A percentile compares a stretch with the other conserved stretches of the same genome.
These are phyloP conservation scores for Amphiprion clarkii DNA, from an alignment of 2,797 vertebrate species.

Conservation along the genomic window DNA sequence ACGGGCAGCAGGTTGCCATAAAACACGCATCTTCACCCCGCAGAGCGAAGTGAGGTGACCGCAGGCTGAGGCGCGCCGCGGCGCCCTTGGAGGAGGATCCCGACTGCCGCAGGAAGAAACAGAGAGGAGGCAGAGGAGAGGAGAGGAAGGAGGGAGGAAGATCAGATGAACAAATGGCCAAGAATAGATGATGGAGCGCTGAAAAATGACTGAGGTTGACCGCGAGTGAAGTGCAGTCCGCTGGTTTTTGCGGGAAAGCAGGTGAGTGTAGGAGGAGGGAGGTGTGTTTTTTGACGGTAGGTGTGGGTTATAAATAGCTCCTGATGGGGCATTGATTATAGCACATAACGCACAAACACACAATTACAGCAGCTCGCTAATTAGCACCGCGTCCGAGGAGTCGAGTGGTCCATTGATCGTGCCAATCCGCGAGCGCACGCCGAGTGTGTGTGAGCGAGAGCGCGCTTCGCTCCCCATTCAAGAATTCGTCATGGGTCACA, in stretches of 20 bases:
- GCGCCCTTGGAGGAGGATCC: slow-evolving; percentile 53
- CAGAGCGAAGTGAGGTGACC: slow-evolving; percentile 39
- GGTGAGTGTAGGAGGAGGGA: slow-evolving; percentile 53
- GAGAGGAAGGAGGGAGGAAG: neutral
- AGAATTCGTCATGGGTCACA: slow-evolving; percentile 44
- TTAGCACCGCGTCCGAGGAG: slow-evolving; percentile 1
- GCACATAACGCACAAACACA: neutral
- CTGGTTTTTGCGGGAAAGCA: slow-evolving; percentile 44
- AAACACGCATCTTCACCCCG: slow-evolving; percentile 32
- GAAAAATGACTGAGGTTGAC: slow-evolving; percentile 55
- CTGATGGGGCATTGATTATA: neutral
- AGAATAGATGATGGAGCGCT: slow-evolving; percentile 61
- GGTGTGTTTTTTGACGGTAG: neutral
- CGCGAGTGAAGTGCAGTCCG: slow-evolving; percentile 56
- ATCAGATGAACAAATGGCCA: slow-evolving; percentile 42
- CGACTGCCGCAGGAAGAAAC: slow-evolving; percentile 36
- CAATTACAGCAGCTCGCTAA: slow-evolving; percentile 8
- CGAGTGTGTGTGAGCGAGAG: slow-evolving; percentile 17
- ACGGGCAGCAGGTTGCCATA: slow-evolving; percentile 53
- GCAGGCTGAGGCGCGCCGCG: slow-evolving; percentile 34
- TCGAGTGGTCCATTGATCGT: slow-evolving; percentile 12
- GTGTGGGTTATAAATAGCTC: neutral
- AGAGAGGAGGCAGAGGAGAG: neutral
- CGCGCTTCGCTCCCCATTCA: slow-evolving; percentile 66
- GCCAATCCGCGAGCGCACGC: slow-evolving; percentile 32